phyloP scores from a whole-genome alignment of 2,113 vertebrate genomes.

The Leptosomus discolor region DNA sequence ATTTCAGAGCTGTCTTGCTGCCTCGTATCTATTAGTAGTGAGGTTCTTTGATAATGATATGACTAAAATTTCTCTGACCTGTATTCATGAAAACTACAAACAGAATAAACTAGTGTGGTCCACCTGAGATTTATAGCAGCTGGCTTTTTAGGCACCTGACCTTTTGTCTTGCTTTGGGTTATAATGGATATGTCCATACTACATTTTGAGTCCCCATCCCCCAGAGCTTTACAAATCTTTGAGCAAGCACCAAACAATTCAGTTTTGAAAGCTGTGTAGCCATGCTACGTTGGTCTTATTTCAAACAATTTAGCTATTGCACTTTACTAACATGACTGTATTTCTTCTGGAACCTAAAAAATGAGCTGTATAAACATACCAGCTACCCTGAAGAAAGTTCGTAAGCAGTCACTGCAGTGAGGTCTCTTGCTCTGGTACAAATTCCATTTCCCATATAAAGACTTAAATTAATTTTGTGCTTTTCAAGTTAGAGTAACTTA shows the following conservation, averaged over 20 bases:
- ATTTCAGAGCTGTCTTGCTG: neutral
- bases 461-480: neutral
- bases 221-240: neutral
- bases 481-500: neutral
- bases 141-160: neutral
- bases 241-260: neutral
- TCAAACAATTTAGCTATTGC: neutral
- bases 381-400: neutral
- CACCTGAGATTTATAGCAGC: neutral
- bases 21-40: neutral
- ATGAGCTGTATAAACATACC: neutral
- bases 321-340: neutral
- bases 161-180: neutral
- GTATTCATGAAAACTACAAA: neutral
- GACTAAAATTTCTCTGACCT: neutral
- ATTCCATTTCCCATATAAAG: neutral
- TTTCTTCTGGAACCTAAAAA: neutral
- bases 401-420: neutral
- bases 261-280: neutral
- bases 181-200: neutral
- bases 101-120: neutral
- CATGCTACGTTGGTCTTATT: neutral
- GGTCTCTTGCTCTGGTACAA: neutral
- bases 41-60: neutral
- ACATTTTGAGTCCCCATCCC: neutral